Evolutionary conservation across 2,888 invertebrate genomes (phyloP).

Genomic region (Mesopsocus fuscifrons): DNA sequence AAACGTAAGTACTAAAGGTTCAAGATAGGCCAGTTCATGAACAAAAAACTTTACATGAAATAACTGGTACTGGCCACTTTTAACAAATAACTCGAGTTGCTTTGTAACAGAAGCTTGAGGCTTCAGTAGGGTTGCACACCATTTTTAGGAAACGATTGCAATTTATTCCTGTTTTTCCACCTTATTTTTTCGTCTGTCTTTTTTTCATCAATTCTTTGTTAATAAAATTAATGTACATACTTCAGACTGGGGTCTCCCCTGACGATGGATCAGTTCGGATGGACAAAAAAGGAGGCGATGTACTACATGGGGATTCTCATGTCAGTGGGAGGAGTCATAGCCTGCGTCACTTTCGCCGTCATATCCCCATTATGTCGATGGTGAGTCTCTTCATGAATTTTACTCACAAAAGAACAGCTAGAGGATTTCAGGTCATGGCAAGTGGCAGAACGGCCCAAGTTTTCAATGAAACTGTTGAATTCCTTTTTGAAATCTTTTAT

Average conservation of each 20-base stretch:
- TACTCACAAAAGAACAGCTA: too few species aligned
- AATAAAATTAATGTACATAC: constrained; percentile 11
- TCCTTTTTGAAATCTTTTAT: too few species aligned
- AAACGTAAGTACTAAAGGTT: constrained; percentile 37
- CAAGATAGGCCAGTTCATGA: too few species aligned
- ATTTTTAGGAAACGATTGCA: too few species aligned
- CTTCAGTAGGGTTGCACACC: too few species aligned
- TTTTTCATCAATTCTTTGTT: constrained; percentile 1
- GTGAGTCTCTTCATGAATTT: constrained; percentile 20
- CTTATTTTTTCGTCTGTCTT: neutral
- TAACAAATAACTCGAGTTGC: too few species aligned
- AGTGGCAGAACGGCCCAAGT: too few species aligned
- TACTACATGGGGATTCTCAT: constrained; percentile 68
- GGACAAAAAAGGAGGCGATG: constrained; percentile 56
- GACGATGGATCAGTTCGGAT: constrained; percentile 79
- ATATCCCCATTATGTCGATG: constrained; percentile 50
- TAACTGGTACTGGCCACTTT: too few species aligned
- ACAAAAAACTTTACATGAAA: too few species aligned
- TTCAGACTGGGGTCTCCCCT: constrained; percentile 53
- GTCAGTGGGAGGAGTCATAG: constrained; percentile 59
- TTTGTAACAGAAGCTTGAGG: too few species aligned
- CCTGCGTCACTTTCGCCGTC: constrained; percentile 48
- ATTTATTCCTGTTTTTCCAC: neutral
- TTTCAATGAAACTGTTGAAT: too few species aligned
- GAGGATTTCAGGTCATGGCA: too few species aligned